Evolutionary conservation across 2,113 vertebrate genomes (phyloP).

Genomic region (Serinus canaria): DNA sequence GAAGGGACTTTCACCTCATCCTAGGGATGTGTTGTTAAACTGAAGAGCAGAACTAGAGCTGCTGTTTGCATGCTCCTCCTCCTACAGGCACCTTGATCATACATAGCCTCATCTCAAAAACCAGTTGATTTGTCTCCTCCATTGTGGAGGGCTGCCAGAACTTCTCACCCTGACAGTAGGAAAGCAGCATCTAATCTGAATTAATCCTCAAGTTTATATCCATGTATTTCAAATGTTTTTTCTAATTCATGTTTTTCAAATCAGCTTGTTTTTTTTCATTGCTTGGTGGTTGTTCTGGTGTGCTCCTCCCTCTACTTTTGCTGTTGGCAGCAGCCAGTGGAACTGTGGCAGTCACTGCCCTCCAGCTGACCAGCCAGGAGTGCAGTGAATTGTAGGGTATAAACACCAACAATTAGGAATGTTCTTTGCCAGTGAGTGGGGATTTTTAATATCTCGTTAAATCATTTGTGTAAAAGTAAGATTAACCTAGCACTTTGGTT

Average conservation of each 20-base stretch:
- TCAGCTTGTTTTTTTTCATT: background rate
- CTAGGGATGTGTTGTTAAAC: background rate
- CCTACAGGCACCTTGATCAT: background rate
- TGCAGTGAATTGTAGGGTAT: background rate
- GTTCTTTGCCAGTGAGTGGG: background rate
- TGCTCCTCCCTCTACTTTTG: background rate
- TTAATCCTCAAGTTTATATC: background rate
- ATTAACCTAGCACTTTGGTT: background rate
- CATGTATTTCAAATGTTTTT: background rate
- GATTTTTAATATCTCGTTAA: background rate
- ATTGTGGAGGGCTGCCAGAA: background rate
- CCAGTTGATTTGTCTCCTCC: background rate
- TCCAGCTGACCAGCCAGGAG: background rate
- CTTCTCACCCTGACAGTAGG: background rate
- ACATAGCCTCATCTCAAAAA: background rate
- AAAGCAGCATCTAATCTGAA: background rate
- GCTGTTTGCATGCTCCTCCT: fast-evolving
- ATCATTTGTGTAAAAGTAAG: background rate
- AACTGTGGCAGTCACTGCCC: background rate
- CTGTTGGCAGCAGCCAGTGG: background rate
- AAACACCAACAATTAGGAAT: background rate
- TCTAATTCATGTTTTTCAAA: background rate
- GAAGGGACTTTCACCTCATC: background rate
- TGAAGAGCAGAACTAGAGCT: background rate
- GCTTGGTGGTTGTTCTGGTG: background rate